Conservation (phyloP, 1,140 invertebrate species). For the Macrosteles quadrilineatus region DNA sequence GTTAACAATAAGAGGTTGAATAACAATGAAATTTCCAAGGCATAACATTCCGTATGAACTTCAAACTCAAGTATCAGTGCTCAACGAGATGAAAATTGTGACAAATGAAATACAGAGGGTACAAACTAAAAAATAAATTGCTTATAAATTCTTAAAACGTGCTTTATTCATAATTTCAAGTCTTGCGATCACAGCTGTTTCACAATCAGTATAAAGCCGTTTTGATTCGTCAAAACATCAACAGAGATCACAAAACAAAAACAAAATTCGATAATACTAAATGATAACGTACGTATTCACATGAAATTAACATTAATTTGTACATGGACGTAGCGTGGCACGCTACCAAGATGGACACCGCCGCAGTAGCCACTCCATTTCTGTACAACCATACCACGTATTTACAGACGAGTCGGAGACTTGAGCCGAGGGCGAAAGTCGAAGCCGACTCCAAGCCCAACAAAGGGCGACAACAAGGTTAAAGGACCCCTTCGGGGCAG, state of each 20-base stretch:
- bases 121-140: no score
- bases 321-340: constrained; percentile 1
- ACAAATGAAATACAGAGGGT: no score
- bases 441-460: not conserved
- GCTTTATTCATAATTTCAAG: not conserved
- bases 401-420: constrained; percentile 4
- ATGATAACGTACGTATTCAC: constrained; percentile 10
- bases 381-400: constrained; percentile 19
- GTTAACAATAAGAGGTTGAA: no score
- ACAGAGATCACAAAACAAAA: constrained; percentile 24
- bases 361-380: not conserved
- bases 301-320: constrained; percentile 23
- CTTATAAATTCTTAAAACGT: not conserved
- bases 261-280: constrained; percentile 18
- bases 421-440: not conserved
- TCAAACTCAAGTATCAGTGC: not conserved
- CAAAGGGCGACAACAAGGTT: not conserved
- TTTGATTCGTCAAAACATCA: constrained; percentile 19
- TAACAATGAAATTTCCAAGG: not conserved
- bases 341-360: not conserved
- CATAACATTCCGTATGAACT: not conserved
- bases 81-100: not conserved
- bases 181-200: constrained; percentile 16
- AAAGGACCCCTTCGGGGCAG: constrained; percentile 26
- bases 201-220: not conserved